Base-by-base conservation (phyloP, 2,888 invertebrate genomes). In the Abscondita cerata region DNA sequence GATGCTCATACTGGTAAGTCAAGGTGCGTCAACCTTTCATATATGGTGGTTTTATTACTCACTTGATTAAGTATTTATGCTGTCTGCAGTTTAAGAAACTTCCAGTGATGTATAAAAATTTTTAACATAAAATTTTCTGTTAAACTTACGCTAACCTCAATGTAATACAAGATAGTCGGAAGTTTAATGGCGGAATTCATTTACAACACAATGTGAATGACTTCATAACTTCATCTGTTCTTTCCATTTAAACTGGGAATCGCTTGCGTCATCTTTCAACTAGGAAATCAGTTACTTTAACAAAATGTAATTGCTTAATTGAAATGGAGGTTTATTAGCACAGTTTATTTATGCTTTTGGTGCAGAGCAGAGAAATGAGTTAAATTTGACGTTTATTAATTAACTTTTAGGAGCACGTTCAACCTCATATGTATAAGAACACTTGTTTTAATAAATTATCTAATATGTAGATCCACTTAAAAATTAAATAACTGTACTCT, bases 211-310 rank as follows among this genome's bases (percentile, higher is more conserved):
- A 18, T 52, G 62, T 58, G 61, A 61, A 62, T 62, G 62, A 62
- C 62, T 62, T 57, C 54, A 55, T 62, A 57, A 53, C 57, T 62
- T 54, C 18, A 50, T 55, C 54, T 59, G 59, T 58, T 62, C 62
- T 59, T 62, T 53, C 38, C 58, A 62, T 62, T 59, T 58, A 59
- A 59, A 54, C 46, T 58, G 62, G 54, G 59, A 62, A 58, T 58
- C 25, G 40, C 53, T 57, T 62, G 62, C 62, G 62, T 62, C 58
- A 62, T 50, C 58, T 47, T 38, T 15, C 41, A 47, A 52, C 54
- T 56, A 52, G 52, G 51, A 55, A 47, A 41, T 25, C 25, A 4
- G 4, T 25, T 25, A 25, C 6, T 25, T 6, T 25, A 25, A 25
- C 6, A 25, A 25, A 25, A 25, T 25, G 4, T 25, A 6, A 6